Percentiles rank a stretch among this genome's conserved stretches.
Evolutionary conservation across 2,797 vertebrate genomes (phyloP).

Genomic region (Gymnoscopelus microlampas): DNA sequence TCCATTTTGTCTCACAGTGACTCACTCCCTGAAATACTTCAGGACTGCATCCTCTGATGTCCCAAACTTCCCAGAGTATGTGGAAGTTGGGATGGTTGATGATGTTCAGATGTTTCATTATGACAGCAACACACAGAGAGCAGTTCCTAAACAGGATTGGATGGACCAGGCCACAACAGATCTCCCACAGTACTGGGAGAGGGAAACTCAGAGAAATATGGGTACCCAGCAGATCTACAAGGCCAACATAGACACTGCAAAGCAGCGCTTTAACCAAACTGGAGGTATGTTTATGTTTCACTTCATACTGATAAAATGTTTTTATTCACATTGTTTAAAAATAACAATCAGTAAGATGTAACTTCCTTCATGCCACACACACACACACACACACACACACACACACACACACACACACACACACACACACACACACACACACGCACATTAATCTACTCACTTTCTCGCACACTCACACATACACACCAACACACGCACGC

Average conservation of each 20-base stretch:
- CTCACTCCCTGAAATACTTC: slow-evolving; percentile 52
- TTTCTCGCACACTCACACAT: not conserved
- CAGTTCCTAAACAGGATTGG: slow-evolving; percentile 56
- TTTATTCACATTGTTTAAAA: not conserved
- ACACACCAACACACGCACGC: slow-evolving; percentile 60
- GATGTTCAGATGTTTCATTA: not conserved
- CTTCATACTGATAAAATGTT: slow-evolving; percentile 7
- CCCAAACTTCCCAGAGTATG: slow-evolving; percentile 64
- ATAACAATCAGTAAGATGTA: not conserved
- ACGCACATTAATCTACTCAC: too few species aligned
- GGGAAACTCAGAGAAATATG: rapidly evolving
- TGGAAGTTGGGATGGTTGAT: slow-evolving; percentile 41
- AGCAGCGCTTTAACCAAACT: slow-evolving; percentile 63
- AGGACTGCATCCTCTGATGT: slow-evolving; percentile 34
- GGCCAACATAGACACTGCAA: rapidly evolving
- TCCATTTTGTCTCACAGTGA: slow-evolving; percentile 37
- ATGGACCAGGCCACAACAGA: slow-evolving; percentile 7
- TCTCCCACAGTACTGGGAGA: slow-evolving; percentile 39
- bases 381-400: too few species aligned
- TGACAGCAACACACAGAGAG: slow-evolving; percentile 42
- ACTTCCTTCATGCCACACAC: not conserved
- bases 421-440: too few species aligned
- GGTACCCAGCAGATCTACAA: rapidly evolving
- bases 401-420: too few species aligned
- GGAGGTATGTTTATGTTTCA: slow-evolving; percentile 56